phyloP scores from a whole-genome alignment of 2,113 vertebrate species.

The Pachycephala philippinensis region DNA sequence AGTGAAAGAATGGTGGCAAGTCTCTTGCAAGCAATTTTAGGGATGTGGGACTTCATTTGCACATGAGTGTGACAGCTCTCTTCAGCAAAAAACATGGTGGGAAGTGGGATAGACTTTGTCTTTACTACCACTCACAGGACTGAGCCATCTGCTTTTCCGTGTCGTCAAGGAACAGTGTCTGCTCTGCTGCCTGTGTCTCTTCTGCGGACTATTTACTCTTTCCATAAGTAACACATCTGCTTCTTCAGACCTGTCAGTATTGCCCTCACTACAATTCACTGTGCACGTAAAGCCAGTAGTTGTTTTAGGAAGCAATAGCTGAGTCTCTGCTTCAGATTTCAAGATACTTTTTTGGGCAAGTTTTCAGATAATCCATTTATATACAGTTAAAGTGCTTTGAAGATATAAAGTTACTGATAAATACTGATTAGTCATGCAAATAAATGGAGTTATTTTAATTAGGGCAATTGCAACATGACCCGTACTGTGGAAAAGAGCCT shows the following conservation, averaged over 20 bases:
- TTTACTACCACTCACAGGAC: background rate
- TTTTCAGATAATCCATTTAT: background rate
- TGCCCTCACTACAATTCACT: background rate
- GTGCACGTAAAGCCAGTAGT: background rate
- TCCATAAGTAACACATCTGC: background rate
- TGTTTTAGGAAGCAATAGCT: background rate
- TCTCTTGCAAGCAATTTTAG: background rate
- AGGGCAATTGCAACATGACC: background rate
- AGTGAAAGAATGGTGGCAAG: background rate
- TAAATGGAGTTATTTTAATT: conserved; percentile 27
- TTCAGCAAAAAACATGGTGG: background rate
- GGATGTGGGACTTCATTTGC: background rate
- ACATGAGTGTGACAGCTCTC: background rate
- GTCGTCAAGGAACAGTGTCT: background rate
- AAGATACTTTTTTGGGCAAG: background rate
- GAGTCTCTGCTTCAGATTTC: background rate
- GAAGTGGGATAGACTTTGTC: background rate
- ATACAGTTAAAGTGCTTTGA: conserved; percentile 8
- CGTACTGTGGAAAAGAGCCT: background rate
- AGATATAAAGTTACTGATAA: conserved; percentile 11
- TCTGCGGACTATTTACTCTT: background rate
- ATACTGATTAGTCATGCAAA: conserved; percentile 26
- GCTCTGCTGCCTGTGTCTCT: background rate
- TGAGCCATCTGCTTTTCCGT: background rate
- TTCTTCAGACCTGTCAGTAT: background rate